Evolutionary conservation across 2,113 vertebrate species (phyloP).

Genomic region (Neolamprologus devosi): DNA sequence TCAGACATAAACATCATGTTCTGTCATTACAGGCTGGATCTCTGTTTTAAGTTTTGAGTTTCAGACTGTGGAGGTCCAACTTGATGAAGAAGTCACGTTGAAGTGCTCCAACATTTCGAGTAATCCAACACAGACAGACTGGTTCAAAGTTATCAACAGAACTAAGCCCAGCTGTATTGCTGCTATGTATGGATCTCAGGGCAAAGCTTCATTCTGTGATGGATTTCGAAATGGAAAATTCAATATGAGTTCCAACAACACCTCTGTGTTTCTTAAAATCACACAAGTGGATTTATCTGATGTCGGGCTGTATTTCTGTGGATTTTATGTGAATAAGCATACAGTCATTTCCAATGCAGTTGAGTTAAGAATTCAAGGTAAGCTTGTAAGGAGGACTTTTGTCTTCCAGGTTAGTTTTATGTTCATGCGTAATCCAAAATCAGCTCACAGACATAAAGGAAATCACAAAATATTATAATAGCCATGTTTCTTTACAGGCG

Average conservation of each 20-base stretch:
- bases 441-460: fast-evolving
- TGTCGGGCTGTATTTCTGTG: constrained; percentile 27
- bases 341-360: background rate
- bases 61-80: background rate
- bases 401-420: too few species aligned
- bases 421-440: fast-evolving
- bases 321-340: background rate
- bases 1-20: fast-evolving
- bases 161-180: too few species aligned
- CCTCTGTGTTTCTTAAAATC: too few species aligned
- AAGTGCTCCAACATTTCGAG: background rate
- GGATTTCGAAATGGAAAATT: too few species aligned
- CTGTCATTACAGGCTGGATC: fast-evolving
- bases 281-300: background rate
- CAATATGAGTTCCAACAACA: too few species aligned
- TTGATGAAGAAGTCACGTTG: background rate
- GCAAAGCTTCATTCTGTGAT: too few species aligned
- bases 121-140: background rate
- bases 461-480: background rate
- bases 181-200: too few species aligned
- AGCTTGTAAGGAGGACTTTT: too few species aligned
- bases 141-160: too few species aligned
- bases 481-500: background rate
- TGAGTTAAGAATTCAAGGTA: background rate
- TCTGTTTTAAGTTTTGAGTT: fast-evolving